Evolutionary conservation across 1,140 invertebrate genomes (phyloP), one percentile per base, ranked within the genome.

Genomic region (Archivesica marissinica): DNA sequence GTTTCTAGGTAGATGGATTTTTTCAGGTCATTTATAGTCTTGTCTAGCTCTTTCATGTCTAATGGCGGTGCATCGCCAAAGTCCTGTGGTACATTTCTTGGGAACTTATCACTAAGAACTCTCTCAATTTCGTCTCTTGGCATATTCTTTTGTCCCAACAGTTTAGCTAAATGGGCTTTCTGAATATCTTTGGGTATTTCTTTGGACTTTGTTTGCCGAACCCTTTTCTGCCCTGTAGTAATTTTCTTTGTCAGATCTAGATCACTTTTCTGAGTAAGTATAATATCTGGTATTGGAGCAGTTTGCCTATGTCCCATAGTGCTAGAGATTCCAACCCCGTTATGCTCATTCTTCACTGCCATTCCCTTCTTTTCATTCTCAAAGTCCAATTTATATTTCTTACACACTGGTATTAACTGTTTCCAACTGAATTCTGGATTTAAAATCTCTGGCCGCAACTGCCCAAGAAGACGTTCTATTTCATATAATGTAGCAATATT

Each of bases 401-500:
- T 84, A 85, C 90, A 91, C 15, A 89, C 28, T 23, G 86, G 72
- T 23, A 86, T 78, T 15, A 91, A 83, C 41, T 88, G 82, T 54
- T 83, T 61, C 82, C 85, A 89, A n/a, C 72, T 56, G 38, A 74
- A 76, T 17, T 90, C 89, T 35, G 89, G 87, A 66, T 88, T 91
- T 28, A 91, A 75, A 68, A 82, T 83, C 9, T 86, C 83, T 41
- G 90, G 88, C 20, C 89, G 70, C 70, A 91, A 64, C 74, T 89
- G 86, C 44, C 82, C 85, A 7, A 89, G 83, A 11, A 91, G 77
- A 52, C 90, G 52, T 74, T 91, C 90, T 23, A 90, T 86, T 80
- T 91, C 90, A 79, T 90, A 90, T 15, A 91, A 47, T 4, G 89
- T 91, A 20, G 90, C 90, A 30, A 88, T 86, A 54, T 91, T 88